phyloP scores from a whole-genome alignment of 2,113 vertebrate species.

The Charina bottae region DNA sequence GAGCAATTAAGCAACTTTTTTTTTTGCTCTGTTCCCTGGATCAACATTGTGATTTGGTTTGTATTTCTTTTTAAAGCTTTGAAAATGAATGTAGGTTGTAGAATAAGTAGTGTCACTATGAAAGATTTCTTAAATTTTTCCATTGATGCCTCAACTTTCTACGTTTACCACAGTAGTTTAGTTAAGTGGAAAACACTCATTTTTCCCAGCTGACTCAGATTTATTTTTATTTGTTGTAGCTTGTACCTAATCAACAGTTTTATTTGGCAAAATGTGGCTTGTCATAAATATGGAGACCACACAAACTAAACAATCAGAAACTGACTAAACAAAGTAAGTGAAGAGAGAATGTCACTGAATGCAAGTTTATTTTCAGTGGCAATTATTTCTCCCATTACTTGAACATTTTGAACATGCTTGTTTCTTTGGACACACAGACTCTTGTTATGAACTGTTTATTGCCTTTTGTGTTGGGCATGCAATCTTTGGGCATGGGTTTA shows the following conservation, averaged over 20 bases:
- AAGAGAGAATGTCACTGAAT: slow-evolving; percentile 20
- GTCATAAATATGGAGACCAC: slow-evolving; percentile 45
- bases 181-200: slow-evolving; percentile 49
- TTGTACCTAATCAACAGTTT: slow-evolving; percentile 51
- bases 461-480: neutral
- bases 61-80: slow-evolving; percentile 15
- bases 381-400: slow-evolving; percentile 20
- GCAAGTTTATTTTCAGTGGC: slow-evolving; percentile 48
- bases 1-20: neutral
- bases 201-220: slow-evolving; percentile 47
- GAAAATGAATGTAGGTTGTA: slow-evolving; percentile 46
- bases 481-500: slow-evolving; percentile 1
- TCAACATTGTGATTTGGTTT: neutral
- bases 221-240: slow-evolving; percentile 60
- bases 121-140: slow-evolving; percentile 49
- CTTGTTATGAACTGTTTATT: slow-evolving; percentile 22
- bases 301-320: slow-evolving; percentile 43
- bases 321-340: slow-evolving; percentile 39
- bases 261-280: slow-evolving; percentile 45
- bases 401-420: slow-evolving; percentile 34
- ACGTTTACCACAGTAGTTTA: slow-evolving; percentile 53
- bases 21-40: slow-evolving; percentile 22
- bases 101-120: slow-evolving; percentile 20
- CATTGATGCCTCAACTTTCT: slow-evolving; percentile 52
- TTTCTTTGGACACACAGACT: slow-evolving; percentile 30